Evolutionary conservation across 2,888 invertebrate species (phyloP), one percentile per base, ranked within the genome.

Genomic region (Lacanobia wlatinum): DNA sequence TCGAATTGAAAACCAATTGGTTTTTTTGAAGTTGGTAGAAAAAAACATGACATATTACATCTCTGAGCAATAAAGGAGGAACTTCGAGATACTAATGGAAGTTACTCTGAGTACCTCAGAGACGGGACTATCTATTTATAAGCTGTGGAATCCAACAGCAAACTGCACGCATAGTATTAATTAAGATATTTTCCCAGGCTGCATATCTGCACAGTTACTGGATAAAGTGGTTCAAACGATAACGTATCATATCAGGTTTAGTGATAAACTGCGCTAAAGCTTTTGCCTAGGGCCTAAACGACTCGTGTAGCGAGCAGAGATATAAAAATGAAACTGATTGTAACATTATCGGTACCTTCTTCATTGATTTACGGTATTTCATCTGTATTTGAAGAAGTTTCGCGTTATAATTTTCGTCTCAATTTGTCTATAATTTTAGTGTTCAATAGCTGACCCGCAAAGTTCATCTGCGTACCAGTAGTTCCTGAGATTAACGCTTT

Each of bases 231-330:
- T 56, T 38, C 23, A 9, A n/a, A 34, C 14, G 79, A 78, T 78
- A 78, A 48, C 59, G 16, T 73, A 73, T 78, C 68, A 73, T 69
- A 66, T 82, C 83, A 82, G 62, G 80, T 82, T 78, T 73, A 62
- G 23, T 56, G 68, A 77, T 82, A 56, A 67, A 56, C 23, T 40
- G 21, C 14, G 18, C 21, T 48, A 48, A 16, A 5, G 48, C 4
- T 53, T n/a, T 66, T 34, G 48, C 75, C 61, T 53, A n/a, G 21
- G 56, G 60, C 38, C 6, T 38, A 1, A 18, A 40, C 0, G 66
- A 65, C 67, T 40, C 28, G 67, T 48, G 23, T 1, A 34, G 12
- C 23, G 21, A 55, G 48, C 12, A 3, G 18, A 52, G 28, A 28
- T 48, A n/a, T 40, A 9, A 16, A 58, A 21, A 78, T 78, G 50